Conservation (phyloP, 2,888 invertebrate species). For the Hirtodrosophila confusa region DNA sequence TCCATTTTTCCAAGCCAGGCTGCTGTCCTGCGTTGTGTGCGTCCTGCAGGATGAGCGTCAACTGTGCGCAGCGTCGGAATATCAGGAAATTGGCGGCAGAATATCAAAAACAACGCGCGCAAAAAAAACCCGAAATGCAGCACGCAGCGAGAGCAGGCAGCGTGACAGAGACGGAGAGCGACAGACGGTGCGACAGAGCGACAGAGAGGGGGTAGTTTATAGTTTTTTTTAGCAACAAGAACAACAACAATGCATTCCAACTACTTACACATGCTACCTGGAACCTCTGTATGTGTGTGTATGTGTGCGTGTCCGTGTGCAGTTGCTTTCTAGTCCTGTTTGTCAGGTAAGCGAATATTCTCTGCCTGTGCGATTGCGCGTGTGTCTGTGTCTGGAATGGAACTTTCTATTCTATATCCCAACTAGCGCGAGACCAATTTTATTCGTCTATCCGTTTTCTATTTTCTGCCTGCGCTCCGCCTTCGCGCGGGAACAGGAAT, state of each 20-base stretch:
- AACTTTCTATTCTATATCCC: slow-evolving; percentile 42
- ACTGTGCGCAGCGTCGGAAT: slow-evolving; percentile 37
- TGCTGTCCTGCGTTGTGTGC: slow-evolving; percentile 28
- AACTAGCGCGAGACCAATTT: slow-evolving; percentile 41
- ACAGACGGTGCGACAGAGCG: not conserved
- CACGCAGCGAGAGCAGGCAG: slow-evolving; percentile 6
- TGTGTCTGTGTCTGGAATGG: slow-evolving; percentile 14
- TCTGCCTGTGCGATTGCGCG: not conserved
- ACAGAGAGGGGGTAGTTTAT: slow-evolving; percentile 54
- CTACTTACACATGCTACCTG: slow-evolving; percentile 63
- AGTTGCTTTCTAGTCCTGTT: not conserved
- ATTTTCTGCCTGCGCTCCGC: slow-evolving; percentile 1
- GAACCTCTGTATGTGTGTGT: slow-evolving; percentile 6
- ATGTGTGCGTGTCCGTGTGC: slow-evolving; percentile 9
- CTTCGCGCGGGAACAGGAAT: slow-evolving; percentile 40
- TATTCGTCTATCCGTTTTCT: slow-evolving; percentile 13
- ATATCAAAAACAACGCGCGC: slow-evolving; percentile 45
- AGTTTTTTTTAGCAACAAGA: slow-evolving; percentile 32
- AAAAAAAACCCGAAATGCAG: slow-evolving; percentile 36
- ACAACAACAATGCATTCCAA: slow-evolving; percentile 60
- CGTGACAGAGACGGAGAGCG: slow-evolving; percentile 1
- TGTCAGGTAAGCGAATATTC: slow-evolving; percentile 32
- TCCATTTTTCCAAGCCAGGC: slow-evolving; percentile 40
- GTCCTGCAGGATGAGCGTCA: slow-evolving; percentile 41
- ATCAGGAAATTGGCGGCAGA: slow-evolving; percentile 43